Base-by-base conservation (phyloP, 2,888 invertebrate genomes). In the Liposcelis brunnea region DNA sequence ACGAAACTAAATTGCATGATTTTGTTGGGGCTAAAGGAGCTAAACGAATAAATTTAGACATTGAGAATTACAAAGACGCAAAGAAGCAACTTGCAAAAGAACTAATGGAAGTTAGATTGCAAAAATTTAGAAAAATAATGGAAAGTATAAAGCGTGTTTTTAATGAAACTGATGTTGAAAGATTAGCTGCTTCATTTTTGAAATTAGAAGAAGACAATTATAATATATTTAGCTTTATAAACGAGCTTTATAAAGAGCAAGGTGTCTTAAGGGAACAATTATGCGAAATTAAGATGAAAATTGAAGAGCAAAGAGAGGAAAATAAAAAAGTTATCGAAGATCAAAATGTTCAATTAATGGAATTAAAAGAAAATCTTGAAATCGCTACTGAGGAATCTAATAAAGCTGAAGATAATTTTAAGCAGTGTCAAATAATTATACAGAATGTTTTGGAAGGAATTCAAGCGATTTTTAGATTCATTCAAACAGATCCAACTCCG, bases 151-250 rank as follows among this genome's bases (percentile, higher is more conserved):
- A 18, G 11, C 3, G 6, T 6, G 4, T n/a, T 18, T 40, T 40
- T 19, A 19, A 19, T 7, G 16, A 40, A 19, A 40, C 19, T 6
- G 19, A 40, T 11, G 10, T 40, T n/a, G 40, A 40, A 19, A 14
- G 21, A 14, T n/a, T 40, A 21, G 16, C 16, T 5, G 19, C 19
- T n/a, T n/a, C 16, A 6, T 40, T 6, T 18, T 6, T 18, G 11
- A 40, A 40, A 19, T 14, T 40, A 21, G 40, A 40, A 19, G 40
- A 40, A 19, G 40, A 40, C 21, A 40, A 40, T 40, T 40, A 18
- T 40, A 40, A 40, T 40, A 40, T 40, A 6, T 40, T 19, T 18
- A 40, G 40, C 11, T 40, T 40, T 40, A 14, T 40, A n/a, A 40
- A 18, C 19, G 40, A 40, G 11, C 19, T 6, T 16, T 19, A 40